These are phyloP conservation scores for Lota lota DNA, from an alignment of 2,113 vertebrate genomes.

Conservation along the genomic window DNA sequence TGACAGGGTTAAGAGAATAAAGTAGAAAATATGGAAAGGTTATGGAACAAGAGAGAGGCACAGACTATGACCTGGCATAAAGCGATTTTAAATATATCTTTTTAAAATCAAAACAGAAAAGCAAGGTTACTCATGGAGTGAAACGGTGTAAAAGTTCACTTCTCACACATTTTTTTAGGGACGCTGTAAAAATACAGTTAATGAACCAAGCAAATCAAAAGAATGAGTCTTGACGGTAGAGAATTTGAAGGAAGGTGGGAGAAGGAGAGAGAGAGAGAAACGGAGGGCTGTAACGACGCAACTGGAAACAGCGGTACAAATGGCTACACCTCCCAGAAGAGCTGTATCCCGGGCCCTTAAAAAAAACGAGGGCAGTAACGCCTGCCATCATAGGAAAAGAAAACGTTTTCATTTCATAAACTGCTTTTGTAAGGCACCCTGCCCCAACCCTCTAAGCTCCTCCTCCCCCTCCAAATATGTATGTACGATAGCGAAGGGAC, in stretches of 20 bases:
- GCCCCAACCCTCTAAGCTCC: conserved; percentile 22
- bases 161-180: conserved; percentile 4
- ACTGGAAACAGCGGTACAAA: conserved; percentile 29
- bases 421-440: conserved; percentile 38
- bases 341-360: conserved; percentile 29
- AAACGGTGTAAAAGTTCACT: neutral
- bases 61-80: too few relatives aligned
- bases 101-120: too few relatives aligned
- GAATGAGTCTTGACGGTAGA: conserved; percentile 7
- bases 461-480: conserved; percentile 19
- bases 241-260: neutral
- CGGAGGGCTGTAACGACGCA: conserved; percentile 35
- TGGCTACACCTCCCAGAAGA: conserved; percentile 30
- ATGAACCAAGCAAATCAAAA: neutral
- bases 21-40: neutral
- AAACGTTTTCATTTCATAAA: conserved; percentile 57
- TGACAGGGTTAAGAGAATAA: neutral
- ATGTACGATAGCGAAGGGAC: conserved; percentile 20
- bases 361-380: conserved; percentile 28
- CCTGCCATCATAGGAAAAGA: conserved; percentile 38
- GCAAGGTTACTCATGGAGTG: too few relatives aligned
- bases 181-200: conserved; percentile 7
- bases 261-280: neutral
- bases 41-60: too few relatives aligned
- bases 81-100: too few relatives aligned